Base-by-base conservation (phyloP, 2,797 vertebrate genomes). In the Takifugu ocellatus region DNA sequence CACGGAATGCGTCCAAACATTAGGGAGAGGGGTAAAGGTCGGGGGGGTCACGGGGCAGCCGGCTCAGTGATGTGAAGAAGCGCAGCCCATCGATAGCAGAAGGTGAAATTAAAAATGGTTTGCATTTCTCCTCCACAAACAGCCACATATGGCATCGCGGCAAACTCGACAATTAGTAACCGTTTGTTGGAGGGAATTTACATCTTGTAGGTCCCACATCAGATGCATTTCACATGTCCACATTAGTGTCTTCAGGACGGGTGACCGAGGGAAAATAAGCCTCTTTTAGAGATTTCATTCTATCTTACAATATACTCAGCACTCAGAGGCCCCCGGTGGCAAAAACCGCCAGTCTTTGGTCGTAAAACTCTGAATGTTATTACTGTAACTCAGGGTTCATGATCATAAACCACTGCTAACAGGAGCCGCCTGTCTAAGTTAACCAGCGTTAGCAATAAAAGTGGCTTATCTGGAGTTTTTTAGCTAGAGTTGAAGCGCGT, bases 201-300 rank as follows among this genome's bases (percentile, higher is more conserved):
- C 92, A 94, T 94, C 94, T 94, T 91, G 93, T 91, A 92, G 91
- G 92, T 94, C 93, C 93, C 92, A 92, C 93, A 93, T 93, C 85
- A 77, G 90, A 94, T 93, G 93, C 93, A 87, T 91, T 94, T 94
- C 93, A 92, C 94, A 95, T 92, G 93, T 94, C 88, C 91, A 92
- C 92, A 95, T 94, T 94, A 95, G 96, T 96, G 94, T 93, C 93
- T 94, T 93, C 93, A 93, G 92, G 91, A 91, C 92, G 92, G 72
- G 90, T 93, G 93, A 94, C 93, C 91, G 92, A 94, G 94, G 94
- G 93, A 95, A 95, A 93, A 95, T 95, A 96, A 96, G 94, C 89
- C 89, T 92, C 91, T 92, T 94, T 95, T 94, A 94, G 21, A 95
- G 95, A 96, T 94, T 95, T 94, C 91, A 96, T 96, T 95, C 93